Conservation (phyloP, 2,888 invertebrate species). For the Synergus laeviventris region DNA sequence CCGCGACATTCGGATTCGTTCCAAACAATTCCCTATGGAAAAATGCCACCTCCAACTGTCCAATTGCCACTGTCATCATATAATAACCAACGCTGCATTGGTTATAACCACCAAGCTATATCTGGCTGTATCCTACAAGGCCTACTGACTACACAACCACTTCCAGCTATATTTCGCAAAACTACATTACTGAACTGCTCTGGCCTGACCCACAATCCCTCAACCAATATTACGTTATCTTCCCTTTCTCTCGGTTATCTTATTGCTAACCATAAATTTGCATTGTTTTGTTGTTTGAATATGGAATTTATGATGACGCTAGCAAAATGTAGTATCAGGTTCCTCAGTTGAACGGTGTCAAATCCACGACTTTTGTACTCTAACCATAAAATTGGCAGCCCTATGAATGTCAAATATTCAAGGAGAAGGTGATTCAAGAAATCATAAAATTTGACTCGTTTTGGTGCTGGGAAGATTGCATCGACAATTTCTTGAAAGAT, state of each 20-base stretch:
- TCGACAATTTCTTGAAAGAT: not conserved
- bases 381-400: not conserved
- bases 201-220: not conserved
- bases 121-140: slow-evolving; percentile 8
- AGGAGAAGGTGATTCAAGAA: too few relatives aligned
- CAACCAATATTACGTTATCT: slow-evolving; percentile 1
- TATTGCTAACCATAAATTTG: not conserved
- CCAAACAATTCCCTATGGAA: slow-evolving; percentile 54
- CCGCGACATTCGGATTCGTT: slow-evolving; percentile 38
- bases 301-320: not conserved
- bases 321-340: not conserved
- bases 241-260: not conserved
- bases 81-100: slow-evolving; percentile 23
- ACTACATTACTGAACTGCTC: slow-evolving; percentile 13
- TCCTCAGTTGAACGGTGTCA: too few relatives aligned
- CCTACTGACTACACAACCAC: not conserved
- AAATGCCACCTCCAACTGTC: slow-evolving; percentile 61
- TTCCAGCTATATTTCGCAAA: slow-evolving; percentile 28
- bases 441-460: too few relatives aligned
- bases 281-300: not conserved
- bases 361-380: too few relatives aligned
- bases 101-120: slow-evolving; percentile 34
- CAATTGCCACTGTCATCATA: slow-evolving; percentile 59
- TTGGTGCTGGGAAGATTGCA: too few relatives aligned
- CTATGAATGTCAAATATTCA: not conserved